Conservation (phyloP, 2,888 invertebrate genomes). For the Blastobasis lacticolella region DNA sequence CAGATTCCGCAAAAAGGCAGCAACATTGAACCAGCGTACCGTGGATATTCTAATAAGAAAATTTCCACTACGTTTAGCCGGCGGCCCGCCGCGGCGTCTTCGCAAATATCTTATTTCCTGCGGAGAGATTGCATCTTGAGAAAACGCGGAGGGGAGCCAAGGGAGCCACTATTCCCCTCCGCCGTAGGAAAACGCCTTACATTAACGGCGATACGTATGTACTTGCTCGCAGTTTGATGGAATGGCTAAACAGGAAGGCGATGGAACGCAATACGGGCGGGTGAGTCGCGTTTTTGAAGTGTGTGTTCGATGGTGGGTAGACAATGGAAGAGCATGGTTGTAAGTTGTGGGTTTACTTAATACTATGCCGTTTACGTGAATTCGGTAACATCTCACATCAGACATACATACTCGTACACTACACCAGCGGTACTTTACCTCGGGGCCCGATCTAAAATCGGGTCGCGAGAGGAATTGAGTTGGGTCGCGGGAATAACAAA, state of each 20-base stretch:
- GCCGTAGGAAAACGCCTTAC: constrained; percentile 25
- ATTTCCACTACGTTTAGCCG: constrained; percentile 76
- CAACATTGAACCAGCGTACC: constrained; percentile 66
- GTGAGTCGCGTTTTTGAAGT: no score
- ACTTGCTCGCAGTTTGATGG: constrained; percentile 7
- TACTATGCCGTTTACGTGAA: no score
- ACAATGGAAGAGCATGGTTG: no score
- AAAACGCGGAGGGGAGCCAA: constrained; percentile 70
- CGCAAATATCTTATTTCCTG: constrained; percentile 76
- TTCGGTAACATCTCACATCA: no score
- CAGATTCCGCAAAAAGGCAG: constrained; percentile 62
- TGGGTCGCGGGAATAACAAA: no score
- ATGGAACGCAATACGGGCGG: no score
- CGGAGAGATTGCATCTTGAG: constrained; percentile 75
- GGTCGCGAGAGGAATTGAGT: no score
- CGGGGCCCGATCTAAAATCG: no score
- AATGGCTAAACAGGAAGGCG: constrained; percentile 2
- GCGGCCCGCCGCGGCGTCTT: constrained; percentile 72
- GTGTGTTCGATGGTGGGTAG: no score
- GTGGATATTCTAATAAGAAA: constrained; percentile 75
- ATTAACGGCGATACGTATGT: constrained; percentile 10
- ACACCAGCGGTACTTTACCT: no score
- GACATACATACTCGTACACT: no score
- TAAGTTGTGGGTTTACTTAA: no score
- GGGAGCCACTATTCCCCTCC: constrained; percentile 64